Base-by-base conservation (phyloP, 2,888 invertebrate species). In the Microchrysa polita region DNA sequence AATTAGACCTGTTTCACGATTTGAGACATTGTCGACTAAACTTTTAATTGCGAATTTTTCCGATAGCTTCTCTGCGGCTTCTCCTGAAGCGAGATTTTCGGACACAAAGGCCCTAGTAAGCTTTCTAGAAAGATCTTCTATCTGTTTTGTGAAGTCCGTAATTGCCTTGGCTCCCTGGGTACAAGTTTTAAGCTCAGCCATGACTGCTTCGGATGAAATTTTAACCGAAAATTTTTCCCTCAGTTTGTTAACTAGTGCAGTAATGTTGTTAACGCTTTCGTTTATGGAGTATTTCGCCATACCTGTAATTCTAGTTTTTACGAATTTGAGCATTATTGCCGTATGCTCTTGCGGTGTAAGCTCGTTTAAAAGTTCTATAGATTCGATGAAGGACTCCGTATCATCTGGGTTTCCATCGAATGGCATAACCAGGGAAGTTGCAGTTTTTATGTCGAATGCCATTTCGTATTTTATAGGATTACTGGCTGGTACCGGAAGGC, bases 391-490 rank as follows among this genome's bases (percentile, higher is more conserved):
- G 1, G 71, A 23, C 16, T 71, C 71, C 18, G 71, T 71, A 23
- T 71, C 57, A n/a, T 71, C 57, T 16, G 27, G 1, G 12, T 57
- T 71, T 16, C 57, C 71, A 40, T 57, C 57, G 40, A 27, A 71
- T 14, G 27, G 14, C 10, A 34, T 53, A 9, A 71, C 20, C 0
- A 71, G 57, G 2, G 71, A 23, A 5, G 57, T 71, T 12, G 71
- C 71, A 22, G 71, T 71, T 57, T 57, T 71, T 4, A 71, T 71
- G 40, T 55, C 71, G 34, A 55, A 71, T 40, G 57, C 57, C 71
- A 71, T 71, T 12, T 5, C 12, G 27, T 34, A 5, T 5, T 34
- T 34, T 5, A 5, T 5, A 34, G 27, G 4, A 34, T 34, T 34
- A 34, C 27, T 34, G 7, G 27, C 27, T 34, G 27, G 27, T 48